Percentiles rank a stretch among this genome's conserved stretches.
phyloP scores from a whole-genome alignment of 2,797 vertebrate species.

The Rhynchotus rufescens region DNA sequence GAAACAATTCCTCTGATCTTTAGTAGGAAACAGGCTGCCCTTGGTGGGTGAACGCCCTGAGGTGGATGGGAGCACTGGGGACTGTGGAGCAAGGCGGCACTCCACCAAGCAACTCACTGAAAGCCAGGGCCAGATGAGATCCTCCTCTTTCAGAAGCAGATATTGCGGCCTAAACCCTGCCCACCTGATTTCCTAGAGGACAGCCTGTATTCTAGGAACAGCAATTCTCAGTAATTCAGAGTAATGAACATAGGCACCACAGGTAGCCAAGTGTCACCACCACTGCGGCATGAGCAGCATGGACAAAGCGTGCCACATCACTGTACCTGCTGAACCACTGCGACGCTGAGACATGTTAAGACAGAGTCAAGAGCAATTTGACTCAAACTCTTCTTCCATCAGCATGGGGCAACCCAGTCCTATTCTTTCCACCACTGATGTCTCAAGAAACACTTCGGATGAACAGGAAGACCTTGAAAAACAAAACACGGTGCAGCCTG shows the following conservation, averaged over 20 bases:
- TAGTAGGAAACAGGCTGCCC: not conserved
- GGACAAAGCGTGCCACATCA: not conserved
- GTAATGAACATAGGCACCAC: not conserved
- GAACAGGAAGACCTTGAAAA: not conserved
- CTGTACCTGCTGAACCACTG: not conserved
- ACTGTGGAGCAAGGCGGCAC: not conserved
- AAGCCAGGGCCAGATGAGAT: not conserved
- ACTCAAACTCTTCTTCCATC: not conserved
- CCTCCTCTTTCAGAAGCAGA: not conserved
- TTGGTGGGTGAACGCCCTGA: not conserved
- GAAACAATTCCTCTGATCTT: not conserved
- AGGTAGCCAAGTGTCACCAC: not conserved
- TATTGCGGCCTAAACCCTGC: not conserved
- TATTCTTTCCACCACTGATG: not conserved
- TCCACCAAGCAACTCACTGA: not conserved
- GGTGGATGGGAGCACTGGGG: accelerated
- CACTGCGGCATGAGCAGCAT: not conserved
- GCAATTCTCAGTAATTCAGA: not conserved
- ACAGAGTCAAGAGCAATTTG: not conserved
- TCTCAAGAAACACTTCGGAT: not conserved
- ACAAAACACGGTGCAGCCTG: not conserved
- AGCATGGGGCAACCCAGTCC: not conserved
- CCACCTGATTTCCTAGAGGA: not conserved
- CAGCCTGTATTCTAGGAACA: not conserved
- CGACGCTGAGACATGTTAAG: not conserved